Percentiles rank a stretch among this genome's conserved stretches.
Evolutionary conservation across 2,888 invertebrate species (phyloP).

Genomic region (Anthrax anthrax): DNA sequence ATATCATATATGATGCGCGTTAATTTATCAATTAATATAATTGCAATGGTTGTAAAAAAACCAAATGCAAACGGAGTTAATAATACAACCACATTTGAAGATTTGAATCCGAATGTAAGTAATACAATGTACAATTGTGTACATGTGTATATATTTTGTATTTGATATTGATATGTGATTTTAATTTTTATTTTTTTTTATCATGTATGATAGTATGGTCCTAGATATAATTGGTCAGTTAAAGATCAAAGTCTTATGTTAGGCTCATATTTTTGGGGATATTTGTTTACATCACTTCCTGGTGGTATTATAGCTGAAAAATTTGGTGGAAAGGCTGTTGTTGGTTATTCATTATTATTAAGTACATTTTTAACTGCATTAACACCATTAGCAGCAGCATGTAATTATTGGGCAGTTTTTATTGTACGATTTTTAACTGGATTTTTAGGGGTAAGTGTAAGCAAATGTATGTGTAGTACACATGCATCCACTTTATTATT

Average conservation of each 20-base stretch:
- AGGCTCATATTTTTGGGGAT: constrained; percentile 57
- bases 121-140: background rate
- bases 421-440: constrained; percentile 45
- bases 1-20: constrained; percentile 59
- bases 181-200: background rate
- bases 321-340: constrained; percentile 45
- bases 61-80: constrained; percentile 14
- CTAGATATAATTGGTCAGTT: constrained; percentile 42
- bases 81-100: background rate
- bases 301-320: constrained; percentile 53
- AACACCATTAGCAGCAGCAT: constrained; percentile 44
- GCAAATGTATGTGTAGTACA: too few relatives aligned
- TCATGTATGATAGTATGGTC: constrained; percentile 32
- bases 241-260: constrained; percentile 48
- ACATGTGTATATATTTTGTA: too few relatives aligned
- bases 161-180: background rate
- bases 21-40: constrained; percentile 59
- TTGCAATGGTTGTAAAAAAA: constrained; percentile 51
- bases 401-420: constrained; percentile 42
- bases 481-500: too few relatives aligned
- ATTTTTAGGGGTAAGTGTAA: constrained; percentile 40
- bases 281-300: constrained; percentile 47
- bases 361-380: constrained; percentile 44
- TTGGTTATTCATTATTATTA: constrained; percentile 37
- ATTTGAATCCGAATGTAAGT: background rate